These are phyloP conservation scores for Todiramphus chloris DNA, from an alignment of 2,113 vertebrate genomes.

Conservation along the genomic window DNA sequence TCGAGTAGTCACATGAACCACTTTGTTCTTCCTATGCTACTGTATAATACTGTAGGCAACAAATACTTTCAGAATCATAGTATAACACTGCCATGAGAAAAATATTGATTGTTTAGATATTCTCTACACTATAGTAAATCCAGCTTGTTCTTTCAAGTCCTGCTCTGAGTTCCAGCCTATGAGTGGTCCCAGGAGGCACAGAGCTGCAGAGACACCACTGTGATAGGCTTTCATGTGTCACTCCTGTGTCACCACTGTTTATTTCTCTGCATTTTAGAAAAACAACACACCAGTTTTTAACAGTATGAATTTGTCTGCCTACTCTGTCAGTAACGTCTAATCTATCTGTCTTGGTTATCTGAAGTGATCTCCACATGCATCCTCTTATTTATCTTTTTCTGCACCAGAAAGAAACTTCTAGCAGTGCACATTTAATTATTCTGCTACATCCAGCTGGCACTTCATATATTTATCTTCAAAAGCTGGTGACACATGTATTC, in stretches of 20 bases:
- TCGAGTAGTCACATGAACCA: neutral
- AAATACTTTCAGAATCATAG: neutral
- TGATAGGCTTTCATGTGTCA: neutral
- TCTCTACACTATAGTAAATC: neutral
- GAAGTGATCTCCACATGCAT: neutral
- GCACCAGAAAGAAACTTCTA: neutral
- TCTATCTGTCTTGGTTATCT: neutral
- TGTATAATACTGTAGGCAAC: neutral
- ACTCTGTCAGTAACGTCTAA: neutral
- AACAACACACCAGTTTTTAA: neutral
- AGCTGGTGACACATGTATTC: neutral
- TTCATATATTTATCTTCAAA: conserved; percentile 14
- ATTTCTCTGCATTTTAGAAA: neutral
- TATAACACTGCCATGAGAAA: neutral
- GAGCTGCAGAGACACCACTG: neutral
- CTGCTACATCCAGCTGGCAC: neutral
- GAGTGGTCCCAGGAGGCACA: neutral
- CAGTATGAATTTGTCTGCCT: neutral
- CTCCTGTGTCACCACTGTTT: neutral
- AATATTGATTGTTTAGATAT: neutral
- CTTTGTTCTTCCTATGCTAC: neutral
- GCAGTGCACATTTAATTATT: conserved; percentile 17
- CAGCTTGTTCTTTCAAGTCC: neutral
- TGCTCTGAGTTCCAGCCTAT: neutral
- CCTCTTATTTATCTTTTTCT: neutral